Evolutionary conservation across 2,888 invertebrate genomes (phyloP).

Genomic region (Carcina quercana): DNA sequence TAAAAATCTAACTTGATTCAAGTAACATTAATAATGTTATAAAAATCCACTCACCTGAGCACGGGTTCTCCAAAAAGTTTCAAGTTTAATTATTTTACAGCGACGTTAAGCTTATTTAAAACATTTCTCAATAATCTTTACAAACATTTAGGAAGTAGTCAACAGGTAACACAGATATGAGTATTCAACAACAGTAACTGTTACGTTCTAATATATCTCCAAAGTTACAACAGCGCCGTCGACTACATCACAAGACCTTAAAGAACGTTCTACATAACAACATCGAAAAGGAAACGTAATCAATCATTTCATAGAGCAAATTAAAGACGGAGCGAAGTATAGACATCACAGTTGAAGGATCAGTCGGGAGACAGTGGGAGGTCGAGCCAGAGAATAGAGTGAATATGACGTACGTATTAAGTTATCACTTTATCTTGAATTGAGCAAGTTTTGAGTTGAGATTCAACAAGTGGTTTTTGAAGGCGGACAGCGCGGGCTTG

Average conservation of each 20-base stretch:
- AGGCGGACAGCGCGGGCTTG: constrained; percentile 47
- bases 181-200: constrained; percentile 64
- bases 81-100: constrained; percentile 9
- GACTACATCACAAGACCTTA: constrained; percentile 37
- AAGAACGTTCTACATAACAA: constrained; percentile 50
- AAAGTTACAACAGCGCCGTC: constrained; percentile 67
- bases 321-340: constrained; percentile 48
- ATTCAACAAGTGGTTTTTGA: constrained; percentile 68
- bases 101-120: constrained; percentile 9
- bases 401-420: no score
- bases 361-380: no score
- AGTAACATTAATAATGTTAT: no score
- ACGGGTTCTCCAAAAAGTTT: constrained; percentile 8
- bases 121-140: no score
- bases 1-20: no score
- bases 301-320: constrained; percentile 39
- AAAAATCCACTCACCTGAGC: constrained; percentile 7
- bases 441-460: constrained; percentile 41
- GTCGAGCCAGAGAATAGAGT: no score
- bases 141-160: constrained; percentile 59
- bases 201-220: constrained; percentile 61
- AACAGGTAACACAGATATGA: constrained; percentile 71
- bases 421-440: no score
- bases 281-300: constrained; percentile 52
- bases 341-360: constrained; percentile 68